Evolutionary conservation across 2,888 invertebrate species (phyloP), one percentile per base, ranked within the genome.

Genomic region (Caenorhabditis auriculariae): DNA sequence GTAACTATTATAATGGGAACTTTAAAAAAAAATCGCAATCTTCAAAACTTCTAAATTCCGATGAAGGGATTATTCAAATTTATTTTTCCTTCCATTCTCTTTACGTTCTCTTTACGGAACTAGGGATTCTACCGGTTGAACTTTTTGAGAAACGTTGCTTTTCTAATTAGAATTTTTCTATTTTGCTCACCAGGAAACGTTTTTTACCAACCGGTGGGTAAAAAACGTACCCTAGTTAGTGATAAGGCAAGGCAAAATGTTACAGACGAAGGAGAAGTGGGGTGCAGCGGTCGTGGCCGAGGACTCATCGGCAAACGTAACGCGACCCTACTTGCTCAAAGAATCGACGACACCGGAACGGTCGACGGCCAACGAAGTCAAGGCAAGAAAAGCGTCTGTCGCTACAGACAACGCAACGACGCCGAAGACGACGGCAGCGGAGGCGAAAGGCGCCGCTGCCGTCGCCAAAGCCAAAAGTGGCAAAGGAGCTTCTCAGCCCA

Each of bases 261-360:
- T 63, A 29, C 44, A 64, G 64, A 57, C 64, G 4, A 64, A 60
- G 44, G 60, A 64, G 21, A 64, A 60, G 45, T 64, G 57, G 56
- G 64, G 60, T 27, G 59, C 63, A 2, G 49, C 49, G 24, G 53
- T 45, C 27, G 39, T 44, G 26, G 47, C 56, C 5, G 54, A 61
- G 17, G 56, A 56, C 26, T 32, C 55, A 41, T 47, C 56, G 32
- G 49, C 61, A 19, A 21, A 32, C n/a, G n/a, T 1, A 51, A 35
- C 50, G 50, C 27, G 46, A 50, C 19, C 41, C 9, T 41, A 41
- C 19, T 26, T 47, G 51, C 43, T 47, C 41, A 42, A 54, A 21
- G 60, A 60, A 19, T 45, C 48, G 24, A 60, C 53, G 38, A 56
- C 61, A 15, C 56, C 55, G 19, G 54, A 55, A 24, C 53, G 56